A percentile compares a stretch with the other conserved stretches of the same genome.
Evolutionary conservation across 2,797 vertebrate species (phyloP).

Genomic region (Pelodytes ibericus): DNA sequence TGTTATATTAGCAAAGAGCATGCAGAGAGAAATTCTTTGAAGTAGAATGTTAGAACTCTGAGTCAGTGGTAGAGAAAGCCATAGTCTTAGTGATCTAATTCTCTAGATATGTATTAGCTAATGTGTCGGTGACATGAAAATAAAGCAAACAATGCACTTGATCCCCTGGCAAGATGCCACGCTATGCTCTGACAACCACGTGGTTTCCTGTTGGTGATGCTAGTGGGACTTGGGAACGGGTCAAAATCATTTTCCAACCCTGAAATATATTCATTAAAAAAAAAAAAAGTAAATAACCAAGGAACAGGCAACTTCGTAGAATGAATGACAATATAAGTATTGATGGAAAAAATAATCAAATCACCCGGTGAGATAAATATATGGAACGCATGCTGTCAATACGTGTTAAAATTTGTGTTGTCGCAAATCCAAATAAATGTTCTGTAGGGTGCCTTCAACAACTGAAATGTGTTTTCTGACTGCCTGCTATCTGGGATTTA

Average conservation of each 20-base stretch:
- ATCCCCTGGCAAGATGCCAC: conserved; percentile 11
- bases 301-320: background rate
- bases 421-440: too few relatives aligned
- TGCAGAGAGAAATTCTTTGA: too few relatives aligned
- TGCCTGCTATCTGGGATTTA: too few relatives aligned
- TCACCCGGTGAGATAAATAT: too few relatives aligned
- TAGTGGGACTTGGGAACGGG: conserved; percentile 21
- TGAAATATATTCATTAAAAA: background rate
- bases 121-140: conserved; percentile 1
- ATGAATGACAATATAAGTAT: background rate
- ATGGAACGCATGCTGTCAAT: too few relatives aligned
- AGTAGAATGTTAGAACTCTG: too few relatives aligned
- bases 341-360: too few relatives aligned
- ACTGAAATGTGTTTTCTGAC: too few relatives aligned
- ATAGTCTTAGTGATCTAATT: background rate
- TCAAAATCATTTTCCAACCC: conserved; percentile 28
- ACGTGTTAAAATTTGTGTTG: too few relatives aligned
- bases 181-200: conserved; percentile 15
- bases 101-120: conserved; percentile 10
- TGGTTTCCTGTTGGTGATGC: conserved; percentile 27
- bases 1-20: too few relatives aligned
- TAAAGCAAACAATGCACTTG: conserved; percentile 3
- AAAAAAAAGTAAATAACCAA: conserved; percentile 7
- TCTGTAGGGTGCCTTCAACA: too few relatives aligned
- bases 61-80: too few relatives aligned